Conservation (phyloP, 35 echinoderm and acorn worm genomes). For the Apostichopus japonicus region DNA sequence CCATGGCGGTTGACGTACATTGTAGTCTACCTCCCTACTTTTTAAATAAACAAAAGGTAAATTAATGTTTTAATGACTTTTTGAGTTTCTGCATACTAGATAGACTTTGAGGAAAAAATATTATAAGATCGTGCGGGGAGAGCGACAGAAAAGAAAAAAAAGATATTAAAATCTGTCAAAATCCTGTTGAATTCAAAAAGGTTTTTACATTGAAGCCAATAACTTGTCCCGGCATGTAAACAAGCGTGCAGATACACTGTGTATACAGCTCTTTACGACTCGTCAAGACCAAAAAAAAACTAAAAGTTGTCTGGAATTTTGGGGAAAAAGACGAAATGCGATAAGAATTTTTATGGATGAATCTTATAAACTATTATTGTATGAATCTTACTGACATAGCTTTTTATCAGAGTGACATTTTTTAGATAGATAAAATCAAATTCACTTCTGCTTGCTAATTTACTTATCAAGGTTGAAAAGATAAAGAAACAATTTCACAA, state of each 20-base stretch:
- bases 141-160: neutral
- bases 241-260: conserved; percentile 21
- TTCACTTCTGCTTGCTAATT: neutral
- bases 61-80: conserved; percentile 56
- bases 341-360: too few relatives aligned
- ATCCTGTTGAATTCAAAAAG: conserved; percentile 21
- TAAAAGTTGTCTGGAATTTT: neutral
- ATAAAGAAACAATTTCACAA: neutral
- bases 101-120: neutral
- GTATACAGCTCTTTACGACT: conserved; percentile 20
- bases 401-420: neutral
- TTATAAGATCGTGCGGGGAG: neutral
- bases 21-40: conserved; percentile 4
- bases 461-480: neutral
- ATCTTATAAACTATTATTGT: too few relatives aligned
- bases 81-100: neutral
- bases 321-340: too few relatives aligned
- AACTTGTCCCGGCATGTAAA: conserved; percentile 19
- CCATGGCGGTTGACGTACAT: neutral
- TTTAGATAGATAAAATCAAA: neutral
- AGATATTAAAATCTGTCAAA: conserved; percentile 36
- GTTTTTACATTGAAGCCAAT: conserved; percentile 19
- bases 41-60: conserved; percentile 36
- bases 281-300: neutral
- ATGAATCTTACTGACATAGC: neutral